Evolutionary conservation across 2,888 invertebrate genomes (phyloP), one percentile per base, ranked within the genome.

Genomic region (Oeneis ivallda): DNA sequence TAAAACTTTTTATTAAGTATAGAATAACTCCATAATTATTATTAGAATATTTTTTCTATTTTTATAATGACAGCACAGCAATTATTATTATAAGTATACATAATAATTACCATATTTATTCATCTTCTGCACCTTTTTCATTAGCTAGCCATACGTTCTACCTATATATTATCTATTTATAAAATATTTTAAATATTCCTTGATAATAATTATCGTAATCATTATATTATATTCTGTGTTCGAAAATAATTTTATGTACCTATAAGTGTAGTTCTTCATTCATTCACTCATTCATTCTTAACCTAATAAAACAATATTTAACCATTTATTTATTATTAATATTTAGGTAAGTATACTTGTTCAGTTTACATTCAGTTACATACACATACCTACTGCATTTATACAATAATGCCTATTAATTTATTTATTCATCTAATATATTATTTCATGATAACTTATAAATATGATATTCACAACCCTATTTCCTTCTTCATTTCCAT

Each of bases 61-160:
- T 47, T 47, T 34, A 59, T 59, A 26, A 37, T 17, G 37, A 32
- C 37, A 45, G n/a, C n/a, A n/a, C n/a, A n/a, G n/a, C n/a, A n/a
- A n/a, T n/a, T n/a, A n/a, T n/a, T n/a, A n/a, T n/a, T n/a, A n/a
- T n/a, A n/a, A n/a, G n/a, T n/a, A n/a, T n/a, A n/a, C n/a, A n/a
- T n/a, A n/a, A n/a, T n/a, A n/a, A n/a, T n/a, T n/a, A n/a, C n/a
- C n/a, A 32, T 50, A 50, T 10, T 50, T 32, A 7, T 41, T 41
- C 1, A 41, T 41, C 1, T 41, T 41, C 9, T 11, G 41, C 9
- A 5, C 32, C 26, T 26, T 26, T 1, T 26, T 26, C 26, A 26
- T 2, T 26, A 26, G 26, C 5, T 5, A 26, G 1, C 1, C 5
- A 26, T 26, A n/a, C n/a, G n/a, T n/a, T n/a, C n/a, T 26, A 26